Evolutionary conservation across 2,888 invertebrate genomes (phyloP).

Genomic region (Thecophora atra): DNA sequence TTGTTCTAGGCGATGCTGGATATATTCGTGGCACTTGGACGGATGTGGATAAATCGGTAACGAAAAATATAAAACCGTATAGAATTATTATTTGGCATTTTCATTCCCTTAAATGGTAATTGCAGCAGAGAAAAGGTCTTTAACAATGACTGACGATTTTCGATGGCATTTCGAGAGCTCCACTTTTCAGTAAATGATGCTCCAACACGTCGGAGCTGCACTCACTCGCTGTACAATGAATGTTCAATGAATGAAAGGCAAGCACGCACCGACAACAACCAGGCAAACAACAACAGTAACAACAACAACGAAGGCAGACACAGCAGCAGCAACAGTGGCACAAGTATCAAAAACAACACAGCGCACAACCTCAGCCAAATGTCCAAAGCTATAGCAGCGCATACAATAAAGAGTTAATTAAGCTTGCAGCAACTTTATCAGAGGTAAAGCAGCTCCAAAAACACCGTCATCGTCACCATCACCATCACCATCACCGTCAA

Average conservation of each 20-base stretch:
- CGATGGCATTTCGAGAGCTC: background rate
- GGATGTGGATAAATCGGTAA: too few relatives aligned
- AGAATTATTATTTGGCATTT: background rate
- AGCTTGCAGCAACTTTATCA: conserved; percentile 32
- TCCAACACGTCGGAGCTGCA: background rate
- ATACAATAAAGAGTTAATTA: conserved; percentile 33
- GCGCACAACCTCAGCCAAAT: background rate
- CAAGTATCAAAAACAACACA: background rate
- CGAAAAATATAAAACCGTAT: too few relatives aligned
- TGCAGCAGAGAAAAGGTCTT: too few relatives aligned
- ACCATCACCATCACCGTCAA: conserved; percentile 1
- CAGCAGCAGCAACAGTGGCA: background rate
- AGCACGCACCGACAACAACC: background rate
- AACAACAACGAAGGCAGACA: background rate
- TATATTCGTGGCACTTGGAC: too few relatives aligned
- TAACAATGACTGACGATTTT: too few relatives aligned
- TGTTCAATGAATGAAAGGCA: background rate
- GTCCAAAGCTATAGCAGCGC: background rate
- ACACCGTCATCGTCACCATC: background rate
- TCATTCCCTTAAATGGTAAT: background rate
- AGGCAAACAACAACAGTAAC: conserved; percentile 1
- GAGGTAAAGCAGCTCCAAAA: conserved; percentile 18
- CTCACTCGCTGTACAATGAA: background rate
- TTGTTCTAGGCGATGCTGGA: background rate
- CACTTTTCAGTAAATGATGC: background rate